Evolutionary conservation across 2,113 vertebrate genomes (phyloP), one percentile per base, ranked within the genome.

Genomic region (Martes martes): DNA sequence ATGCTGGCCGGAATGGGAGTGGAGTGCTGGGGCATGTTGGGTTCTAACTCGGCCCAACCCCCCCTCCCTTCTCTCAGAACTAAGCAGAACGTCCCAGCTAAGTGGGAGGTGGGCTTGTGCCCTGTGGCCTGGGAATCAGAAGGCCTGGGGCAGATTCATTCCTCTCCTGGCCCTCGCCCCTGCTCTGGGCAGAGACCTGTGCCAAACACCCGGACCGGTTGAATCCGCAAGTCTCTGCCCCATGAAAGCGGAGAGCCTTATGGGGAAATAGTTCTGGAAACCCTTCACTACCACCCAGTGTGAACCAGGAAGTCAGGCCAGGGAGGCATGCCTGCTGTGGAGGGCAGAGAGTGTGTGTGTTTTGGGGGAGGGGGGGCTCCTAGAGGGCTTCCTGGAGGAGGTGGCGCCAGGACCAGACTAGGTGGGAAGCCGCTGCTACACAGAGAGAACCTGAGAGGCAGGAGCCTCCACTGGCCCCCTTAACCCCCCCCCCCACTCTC

Each of bases 311-410:
- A 52, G 69, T 47, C 61, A 55, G 47, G 33, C 3, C 21, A 85
- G 69, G 69, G 18, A 47, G 67, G 67, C 1, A 0, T 9, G 31
- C 23, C 61, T 39, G 61, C 94, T 19, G 36, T 7, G 33, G 67
- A 11, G 10, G 28, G 45, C 33, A 69, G 28, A 15, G 23, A 7
- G 42, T 14, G 24, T 1, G n/a, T 24, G 59, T 59, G 57, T 59
- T 23, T 21, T 1, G 18, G 3, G 24, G 8, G 19, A 2, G 1
- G 33, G 11, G 11, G 7, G 67, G 2, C 19, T 28, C 65, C 65
- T 14, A 1, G 11, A 28, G 33, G 33, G 71, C 26, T 31, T 80
- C 93, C 63, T 6, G 24, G 87, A 26, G 23, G 76, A 28, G 7
- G 63, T n/a, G 6, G 23, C 9, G n/a, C 36, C 67, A 26, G 52